Conservation (phyloP, 2,888 invertebrate genomes). For the Venusia cambrica region DNA sequence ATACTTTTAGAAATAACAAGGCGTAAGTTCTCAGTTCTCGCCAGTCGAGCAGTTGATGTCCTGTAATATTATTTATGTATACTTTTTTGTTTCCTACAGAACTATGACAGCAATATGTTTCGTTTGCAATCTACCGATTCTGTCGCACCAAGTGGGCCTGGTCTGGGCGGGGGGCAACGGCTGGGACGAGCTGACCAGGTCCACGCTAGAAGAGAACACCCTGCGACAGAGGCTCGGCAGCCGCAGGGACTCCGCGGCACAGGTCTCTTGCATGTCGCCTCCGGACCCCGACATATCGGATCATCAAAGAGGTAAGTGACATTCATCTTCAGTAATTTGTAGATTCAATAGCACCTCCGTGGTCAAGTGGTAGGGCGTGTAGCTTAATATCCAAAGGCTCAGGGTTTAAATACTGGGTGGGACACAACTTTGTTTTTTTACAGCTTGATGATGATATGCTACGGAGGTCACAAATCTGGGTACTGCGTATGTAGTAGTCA, state of each 20-base stretch:
- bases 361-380: too few relatives aligned
- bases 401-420: too few relatives aligned
- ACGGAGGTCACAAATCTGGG: too few relatives aligned
- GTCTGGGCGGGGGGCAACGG: slow-evolving; percentile 97
- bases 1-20: slow-evolving; percentile 69
- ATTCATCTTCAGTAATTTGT: background rate
- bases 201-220: slow-evolving; percentile 91
- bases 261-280: slow-evolving; percentile 91
- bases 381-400: too few relatives aligned
- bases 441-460: too few relatives aligned
- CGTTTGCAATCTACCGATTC: slow-evolving; percentile 96
- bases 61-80: slow-evolving; percentile 20
- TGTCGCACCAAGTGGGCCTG: slow-evolving; percentile 96
- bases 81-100: slow-evolving; percentile 77
- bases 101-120: slow-evolving; percentile 97
- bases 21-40: slow-evolving; percentile 52
- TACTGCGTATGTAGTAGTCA: too few relatives aligned
- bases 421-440: too few relatives aligned
- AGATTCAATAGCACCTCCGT: too few relatives aligned
- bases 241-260: slow-evolving; percentile 94
- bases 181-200: slow-evolving; percentile 95
- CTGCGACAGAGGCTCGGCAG: slow-evolving; percentile 91
- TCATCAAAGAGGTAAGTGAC: slow-evolving; percentile 58
- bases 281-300: slow-evolving; percentile 89
- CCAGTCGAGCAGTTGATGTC: slow-evolving; percentile 1